Evolutionary conservation across 2,113 vertebrate species (phyloP).

Genomic region (Todiramphus saurophagus): DNA sequence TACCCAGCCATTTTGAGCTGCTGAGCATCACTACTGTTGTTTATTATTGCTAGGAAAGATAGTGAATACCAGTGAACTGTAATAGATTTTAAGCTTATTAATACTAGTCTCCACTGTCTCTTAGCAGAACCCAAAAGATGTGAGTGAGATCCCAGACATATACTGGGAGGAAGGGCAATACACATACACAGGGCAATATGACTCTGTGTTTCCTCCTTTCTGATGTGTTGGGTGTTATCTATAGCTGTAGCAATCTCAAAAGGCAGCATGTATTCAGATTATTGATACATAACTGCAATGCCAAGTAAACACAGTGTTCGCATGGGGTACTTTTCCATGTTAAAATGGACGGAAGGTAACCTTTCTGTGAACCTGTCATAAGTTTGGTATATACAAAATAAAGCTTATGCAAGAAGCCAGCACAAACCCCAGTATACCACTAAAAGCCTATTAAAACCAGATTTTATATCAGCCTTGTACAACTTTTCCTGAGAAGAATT

Average conservation of each 20-base stretch:
- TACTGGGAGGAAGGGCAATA: background rate
- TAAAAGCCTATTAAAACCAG: background rate
- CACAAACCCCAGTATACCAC: background rate
- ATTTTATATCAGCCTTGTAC: background rate
- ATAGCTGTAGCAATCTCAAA: background rate
- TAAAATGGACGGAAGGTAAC: background rate
- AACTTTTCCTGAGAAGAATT: background rate
- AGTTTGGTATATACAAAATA: background rate
- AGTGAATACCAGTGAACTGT: background rate
- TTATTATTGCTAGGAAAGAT: background rate
- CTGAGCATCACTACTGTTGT: background rate
- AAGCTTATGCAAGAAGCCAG: background rate
- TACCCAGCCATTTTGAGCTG: background rate
- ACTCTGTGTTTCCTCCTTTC: background rate
- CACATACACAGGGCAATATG: rapidly evolving
- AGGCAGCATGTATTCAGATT: background rate
- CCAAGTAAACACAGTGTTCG: background rate
- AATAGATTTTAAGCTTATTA: background rate
- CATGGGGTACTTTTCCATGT: background rate
- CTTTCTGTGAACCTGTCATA: background rate
- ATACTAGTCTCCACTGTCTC: background rate
- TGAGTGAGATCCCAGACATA: background rate
- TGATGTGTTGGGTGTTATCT: background rate
- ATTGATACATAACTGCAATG: background rate
- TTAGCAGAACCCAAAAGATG: background rate